Evolutionary conservation across 2,797 vertebrate species (phyloP).

Genomic region (Graptemys geographica): DNA sequence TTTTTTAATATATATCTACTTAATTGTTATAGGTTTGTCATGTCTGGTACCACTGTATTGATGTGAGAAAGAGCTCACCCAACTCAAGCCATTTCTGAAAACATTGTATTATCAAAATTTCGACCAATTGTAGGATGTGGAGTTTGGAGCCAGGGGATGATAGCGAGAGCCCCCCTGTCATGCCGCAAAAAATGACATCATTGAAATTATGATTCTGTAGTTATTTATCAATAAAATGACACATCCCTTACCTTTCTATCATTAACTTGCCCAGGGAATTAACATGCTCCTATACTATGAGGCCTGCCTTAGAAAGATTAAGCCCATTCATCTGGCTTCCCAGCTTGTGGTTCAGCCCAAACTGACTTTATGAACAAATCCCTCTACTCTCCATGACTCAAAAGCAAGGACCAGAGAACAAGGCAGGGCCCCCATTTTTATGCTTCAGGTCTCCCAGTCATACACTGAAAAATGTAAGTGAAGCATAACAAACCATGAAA

Average conservation of each 20-base stretch:
- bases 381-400: not conserved
- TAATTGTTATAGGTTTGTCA: not conserved
- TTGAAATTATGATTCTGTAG: not conserved
- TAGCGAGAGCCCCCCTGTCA: not conserved
- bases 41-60: not conserved
- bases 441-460: constrained; percentile 56
- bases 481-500: constrained; percentile 84
- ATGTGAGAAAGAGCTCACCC: not conserved
- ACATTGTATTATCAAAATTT: not conserved
- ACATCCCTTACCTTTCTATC: not conserved
- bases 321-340: not conserved
- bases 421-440: not conserved
- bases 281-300: not conserved
- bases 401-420: not conserved
- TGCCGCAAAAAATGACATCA: not conserved
- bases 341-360: not conserved
- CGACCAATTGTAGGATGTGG: not conserved
- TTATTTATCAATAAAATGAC: not conserved
- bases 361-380: not conserved
- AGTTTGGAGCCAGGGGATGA: not conserved
- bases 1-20: not conserved
- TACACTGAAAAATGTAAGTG: constrained; percentile 30
- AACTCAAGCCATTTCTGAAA: not conserved
- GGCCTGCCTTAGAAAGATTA: not conserved
- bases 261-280: not conserved